phyloP scores from a whole-genome alignment of 2,113 vertebrate species.

The Trichechus manatus region DNA sequence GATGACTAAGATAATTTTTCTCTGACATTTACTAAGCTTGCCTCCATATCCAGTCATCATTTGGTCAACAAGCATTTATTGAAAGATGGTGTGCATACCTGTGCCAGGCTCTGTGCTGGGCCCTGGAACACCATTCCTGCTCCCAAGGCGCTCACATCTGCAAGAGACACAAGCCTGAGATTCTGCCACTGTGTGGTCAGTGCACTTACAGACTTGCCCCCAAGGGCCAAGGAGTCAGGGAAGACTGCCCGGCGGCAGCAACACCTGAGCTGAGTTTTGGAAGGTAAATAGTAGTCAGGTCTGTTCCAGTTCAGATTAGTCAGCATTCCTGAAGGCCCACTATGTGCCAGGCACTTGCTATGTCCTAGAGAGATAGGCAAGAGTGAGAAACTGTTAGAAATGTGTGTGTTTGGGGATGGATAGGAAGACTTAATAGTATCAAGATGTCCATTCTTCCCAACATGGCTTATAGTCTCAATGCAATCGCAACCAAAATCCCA shows the following conservation, averaged over 20 bases:
- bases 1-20: background rate
- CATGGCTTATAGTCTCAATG: background rate
- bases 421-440: background rate
- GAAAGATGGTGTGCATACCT: rapidly evolving
- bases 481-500: background rate
- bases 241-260: background rate
- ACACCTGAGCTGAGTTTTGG: background rate
- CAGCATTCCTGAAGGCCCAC: background rate
- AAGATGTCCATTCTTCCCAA: background rate
- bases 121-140: background rate
- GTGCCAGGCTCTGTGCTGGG: background rate
- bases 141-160: background rate
- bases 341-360: background rate
- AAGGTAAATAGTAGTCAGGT: rapidly evolving
- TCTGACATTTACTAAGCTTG: background rate
- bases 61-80: background rate
- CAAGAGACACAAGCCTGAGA: background rate
- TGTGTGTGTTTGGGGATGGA: no score
- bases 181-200: rapidly evolving
- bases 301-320: background rate
- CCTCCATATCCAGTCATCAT: background rate
- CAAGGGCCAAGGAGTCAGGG: background rate
- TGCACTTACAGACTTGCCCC: rapidly evolving
- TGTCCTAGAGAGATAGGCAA: background rate
- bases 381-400: background rate